These are phyloP conservation scores for Micronisus gabar DNA, from an alignment of 2,113 vertebrate genomes.

Conservation along the genomic window DNA sequence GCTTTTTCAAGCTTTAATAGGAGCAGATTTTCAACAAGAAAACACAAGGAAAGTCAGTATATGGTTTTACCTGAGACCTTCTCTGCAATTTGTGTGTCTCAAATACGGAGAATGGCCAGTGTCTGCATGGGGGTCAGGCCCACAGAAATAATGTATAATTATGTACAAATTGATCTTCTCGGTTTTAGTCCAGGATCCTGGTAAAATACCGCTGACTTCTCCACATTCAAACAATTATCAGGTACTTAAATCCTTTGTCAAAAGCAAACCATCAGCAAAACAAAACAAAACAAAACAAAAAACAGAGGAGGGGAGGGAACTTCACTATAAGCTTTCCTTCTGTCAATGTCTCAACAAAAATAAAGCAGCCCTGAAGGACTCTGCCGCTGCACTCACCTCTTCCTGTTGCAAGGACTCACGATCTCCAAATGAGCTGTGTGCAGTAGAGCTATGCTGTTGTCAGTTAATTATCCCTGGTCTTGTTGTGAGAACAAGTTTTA, in stretches of 20 bases:
- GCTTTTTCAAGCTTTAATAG: neutral
- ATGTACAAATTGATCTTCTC: neutral
- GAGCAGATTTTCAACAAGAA: neutral
- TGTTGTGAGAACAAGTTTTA: neutral
- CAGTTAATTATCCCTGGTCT: neutral
- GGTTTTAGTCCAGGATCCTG: neutral
- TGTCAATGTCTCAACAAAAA: neutral
- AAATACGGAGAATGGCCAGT: neutral
- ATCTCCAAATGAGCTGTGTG: neutral
- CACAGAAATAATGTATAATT: neutral
- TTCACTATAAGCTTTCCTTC: neutral
- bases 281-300: neutral
- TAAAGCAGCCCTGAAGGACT: neutral
- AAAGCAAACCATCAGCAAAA: neutral
- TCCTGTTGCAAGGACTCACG: neutral
- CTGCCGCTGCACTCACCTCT: fast-evolving
- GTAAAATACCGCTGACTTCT: neutral
- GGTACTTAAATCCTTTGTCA: neutral
- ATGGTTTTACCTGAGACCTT: neutral
- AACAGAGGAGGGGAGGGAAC: neutral
- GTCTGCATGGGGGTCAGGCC: neutral
- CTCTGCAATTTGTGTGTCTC: neutral
- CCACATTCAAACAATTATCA: neutral
- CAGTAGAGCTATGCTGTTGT: neutral
- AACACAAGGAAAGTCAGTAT: neutral